Evolutionary conservation across 2,113 vertebrate species (phyloP), one percentile per base, ranked within the genome.

Genomic region (Lepus americanus): DNA sequence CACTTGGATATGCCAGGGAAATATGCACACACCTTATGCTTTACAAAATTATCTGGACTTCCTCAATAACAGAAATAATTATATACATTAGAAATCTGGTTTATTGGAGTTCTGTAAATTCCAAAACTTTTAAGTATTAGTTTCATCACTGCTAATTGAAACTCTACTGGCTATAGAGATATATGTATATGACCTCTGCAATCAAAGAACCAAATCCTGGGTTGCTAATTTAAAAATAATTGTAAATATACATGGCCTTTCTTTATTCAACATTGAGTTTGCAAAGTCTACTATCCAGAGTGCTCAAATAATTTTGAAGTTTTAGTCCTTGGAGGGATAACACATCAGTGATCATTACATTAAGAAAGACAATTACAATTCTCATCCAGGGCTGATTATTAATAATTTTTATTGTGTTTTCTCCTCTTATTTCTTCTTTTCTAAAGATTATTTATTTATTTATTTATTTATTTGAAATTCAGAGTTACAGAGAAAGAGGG

Each of bases 121-220:
- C n/a, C 13, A 92, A 79, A 83, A 69, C 82, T 78, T 77, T 88
- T 59, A 59, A 82, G 10, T 76, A 0, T 93, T 31, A 59, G 87
- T 95, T 93, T 80, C 92, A 78, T 80, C 72, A 80, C 53, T 88
- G 33, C 66, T 83, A 83, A 66, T 53, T 94, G 64, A 88, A 94
- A n/a, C 23, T 82, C 12, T 64, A 51, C n/a, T 69, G 29, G 31
- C 67, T 90, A 44, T 81, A 66, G 36, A 84, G 83, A 93, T 80
- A 63, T 73, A 72, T 51, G 55, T 59, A 19, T 59, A 59, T 59
- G 82, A 74, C 29, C 39, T 25, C 3, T 93, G 6, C 88, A 74
- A 74, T 77, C 51, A 92, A 84, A 86, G 67, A 86, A 69, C 13
- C 31, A 12, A 69, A 61, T 88, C 33, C 59, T 95, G 14, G 49